Evolutionary conservation across 1,140 invertebrate species (phyloP).

Genomic region (roundworm (Caenorhabditis elegans)): WBcel235 BX284606.5:3489001-3489500

Average conservation of each 20-base stretch:
- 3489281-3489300: slow-evolving; percentile 13
- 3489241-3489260: slow-evolving; percentile 26
- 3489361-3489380: slow-evolving; percentile 13
- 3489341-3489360: slow-evolving; percentile 16
- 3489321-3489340: slow-evolving; percentile 1
- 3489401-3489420: too few species aligned
- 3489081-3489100: too few species aligned
- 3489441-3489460: too few species aligned
- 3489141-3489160: neutral
- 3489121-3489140: neutral
- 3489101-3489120: neutral
- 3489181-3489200: too few species aligned
- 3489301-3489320: slow-evolving; percentile 23
- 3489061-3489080: too few species aligned
- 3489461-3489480: too few species aligned
- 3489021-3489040: too few species aligned
- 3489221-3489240: too few species aligned
- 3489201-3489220: slow-evolving; percentile 11
- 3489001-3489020: too few species aligned
- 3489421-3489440: too few species aligned
- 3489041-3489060: too few species aligned
- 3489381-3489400: neutral
- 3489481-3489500: too few species aligned
- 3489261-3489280: neutral
- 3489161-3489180: neutral